A percentile compares a stretch with the other conserved stretches of the same genome.
These are phyloP conservation scores for Strigamia crassipes DNA, from an alignment of 2,888 invertebrate species.

Conservation along the genomic window DNA sequence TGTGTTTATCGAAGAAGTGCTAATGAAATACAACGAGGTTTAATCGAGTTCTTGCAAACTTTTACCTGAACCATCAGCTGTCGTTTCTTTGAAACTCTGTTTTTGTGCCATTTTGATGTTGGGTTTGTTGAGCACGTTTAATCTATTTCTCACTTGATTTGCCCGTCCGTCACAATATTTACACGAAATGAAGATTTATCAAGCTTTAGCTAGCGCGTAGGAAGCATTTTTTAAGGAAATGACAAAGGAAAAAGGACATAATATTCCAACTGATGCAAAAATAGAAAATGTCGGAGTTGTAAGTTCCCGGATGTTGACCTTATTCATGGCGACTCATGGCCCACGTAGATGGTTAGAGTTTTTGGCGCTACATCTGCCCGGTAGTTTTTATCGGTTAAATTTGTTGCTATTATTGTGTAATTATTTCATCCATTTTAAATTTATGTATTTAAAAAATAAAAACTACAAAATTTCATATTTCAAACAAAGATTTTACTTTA, in stretches of 20 bases:
- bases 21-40: background rate
- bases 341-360: background rate
- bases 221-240: slow-evolving; percentile 47
- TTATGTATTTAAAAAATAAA: no score
- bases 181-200: slow-evolving; percentile 22
- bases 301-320: slow-evolving; percentile 49
- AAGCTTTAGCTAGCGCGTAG: slow-evolving; percentile 38
- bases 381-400: background rate
- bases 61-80: slow-evolving; percentile 34
- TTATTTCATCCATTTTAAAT: no score
- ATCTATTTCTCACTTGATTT: background rate
- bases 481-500: background rate
- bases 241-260: slow-evolving; percentile 46
- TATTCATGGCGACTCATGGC: slow-evolving; percentile 35
- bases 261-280: slow-evolving; percentile 49
- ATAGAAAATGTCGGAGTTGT: slow-evolving; percentile 49
- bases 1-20: background rate
- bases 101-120: slow-evolving; percentile 23
- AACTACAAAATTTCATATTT: no score
- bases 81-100: slow-evolving; percentile 36
- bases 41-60: background rate
- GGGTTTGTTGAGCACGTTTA: slow-evolving; percentile 3
- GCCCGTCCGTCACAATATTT: slow-evolving; percentile 6
- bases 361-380: background rate
- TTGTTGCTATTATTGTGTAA: no score